These are phyloP conservation scores for Glossosoma conforme DNA, from an alignment of 1,140 invertebrate species.

Conservation along the genomic window DNA sequence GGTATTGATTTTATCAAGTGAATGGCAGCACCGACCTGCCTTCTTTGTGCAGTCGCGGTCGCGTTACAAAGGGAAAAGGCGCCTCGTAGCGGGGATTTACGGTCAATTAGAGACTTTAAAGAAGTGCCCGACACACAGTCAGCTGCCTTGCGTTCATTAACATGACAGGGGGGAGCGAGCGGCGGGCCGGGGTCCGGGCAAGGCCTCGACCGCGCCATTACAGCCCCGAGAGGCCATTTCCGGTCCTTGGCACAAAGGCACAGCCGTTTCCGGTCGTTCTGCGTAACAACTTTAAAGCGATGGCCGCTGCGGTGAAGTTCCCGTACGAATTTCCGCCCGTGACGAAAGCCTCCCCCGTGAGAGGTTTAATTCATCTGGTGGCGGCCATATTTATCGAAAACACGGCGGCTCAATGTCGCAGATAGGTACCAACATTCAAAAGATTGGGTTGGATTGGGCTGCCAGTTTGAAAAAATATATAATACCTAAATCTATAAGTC, in stretches of 20 bases:
- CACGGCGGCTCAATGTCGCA: too few species aligned
- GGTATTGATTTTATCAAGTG: too few species aligned
- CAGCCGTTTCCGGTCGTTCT: conserved; percentile 9
- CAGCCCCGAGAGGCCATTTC: conserved; percentile 15
- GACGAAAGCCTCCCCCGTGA: too few species aligned
- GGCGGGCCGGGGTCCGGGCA: not conserved
- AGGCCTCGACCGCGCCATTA: conserved; percentile 3
- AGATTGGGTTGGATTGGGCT: too few species aligned
- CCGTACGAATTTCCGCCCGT: conserved; percentile 8
- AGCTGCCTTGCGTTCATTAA: conserved; percentile 6
- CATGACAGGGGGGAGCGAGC: too few species aligned
- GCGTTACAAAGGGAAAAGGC: not conserved
- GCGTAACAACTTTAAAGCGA: conserved; percentile 4
- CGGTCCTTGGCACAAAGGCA: conserved; percentile 11
- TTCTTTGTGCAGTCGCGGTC: too few species aligned
- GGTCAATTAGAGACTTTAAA: not conserved
- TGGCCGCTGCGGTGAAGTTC: conserved; percentile 1
- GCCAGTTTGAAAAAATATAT: too few species aligned
- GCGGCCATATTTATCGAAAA: too few species aligned
- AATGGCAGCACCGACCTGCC: too few species aligned
- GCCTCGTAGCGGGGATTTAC: not conserved
- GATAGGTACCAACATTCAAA: too few species aligned
- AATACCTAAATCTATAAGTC: too few species aligned
- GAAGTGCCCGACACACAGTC: conserved; percentile 4
- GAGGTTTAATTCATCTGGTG: too few species aligned